Percentiles rank a stretch among this genome's conserved stretches.
Conservation (phyloP, 2,113 vertebrate species). For the Psephotus haematonotus region DNA sequence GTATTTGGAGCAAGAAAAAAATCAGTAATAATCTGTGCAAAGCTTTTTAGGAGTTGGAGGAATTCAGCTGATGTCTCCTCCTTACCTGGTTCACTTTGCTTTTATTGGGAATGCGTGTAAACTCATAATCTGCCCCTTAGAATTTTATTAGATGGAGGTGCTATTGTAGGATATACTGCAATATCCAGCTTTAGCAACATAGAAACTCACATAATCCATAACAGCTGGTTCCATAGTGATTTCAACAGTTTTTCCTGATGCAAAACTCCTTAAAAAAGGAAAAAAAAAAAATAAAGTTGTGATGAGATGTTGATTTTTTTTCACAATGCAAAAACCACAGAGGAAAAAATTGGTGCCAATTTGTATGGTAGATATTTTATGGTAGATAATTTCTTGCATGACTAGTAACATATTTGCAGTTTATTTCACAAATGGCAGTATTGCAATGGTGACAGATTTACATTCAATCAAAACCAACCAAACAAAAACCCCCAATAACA, state of each 20-base stretch:
- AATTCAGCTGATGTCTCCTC: background rate
- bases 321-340: background rate
- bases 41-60: background rate
- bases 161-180: background rate
- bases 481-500: background rate
- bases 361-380: background rate
- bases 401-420: background rate
- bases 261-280: background rate
- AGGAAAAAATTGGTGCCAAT: background rate
- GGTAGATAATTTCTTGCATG: background rate
- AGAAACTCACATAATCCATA: background rate
- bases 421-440: background rate
- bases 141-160: background rate
- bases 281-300: background rate
- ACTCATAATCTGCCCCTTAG: background rate
- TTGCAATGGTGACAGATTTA: background rate
- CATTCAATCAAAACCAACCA: background rate
- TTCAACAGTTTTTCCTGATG: background rate
- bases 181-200: background rate
- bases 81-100: background rate
- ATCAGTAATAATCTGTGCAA: background rate
- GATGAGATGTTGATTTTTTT: background rate
- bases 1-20: background rate
- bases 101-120: background rate
- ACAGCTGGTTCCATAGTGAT: background rate